Conservation (phyloP, 2,797 vertebrate species). For the Anniella stebbinsi region DNA sequence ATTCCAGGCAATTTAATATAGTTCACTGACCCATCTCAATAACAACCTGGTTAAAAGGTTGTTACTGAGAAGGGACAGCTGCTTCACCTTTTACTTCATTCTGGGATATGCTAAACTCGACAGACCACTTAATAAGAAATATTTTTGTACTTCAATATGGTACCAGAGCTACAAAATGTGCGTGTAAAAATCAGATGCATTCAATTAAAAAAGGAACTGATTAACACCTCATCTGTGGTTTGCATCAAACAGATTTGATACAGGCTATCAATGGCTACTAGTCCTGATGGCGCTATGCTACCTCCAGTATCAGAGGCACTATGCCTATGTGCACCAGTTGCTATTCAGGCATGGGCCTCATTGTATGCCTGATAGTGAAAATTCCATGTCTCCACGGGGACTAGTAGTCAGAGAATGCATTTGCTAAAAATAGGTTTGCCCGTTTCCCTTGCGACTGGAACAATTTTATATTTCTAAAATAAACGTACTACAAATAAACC, state of each 20-base stretch:
- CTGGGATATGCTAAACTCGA: background rate
- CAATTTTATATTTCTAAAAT: no score
- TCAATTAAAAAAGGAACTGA: background rate
- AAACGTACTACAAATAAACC: no score
- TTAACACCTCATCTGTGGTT: background rate
- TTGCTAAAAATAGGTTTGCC: no score
- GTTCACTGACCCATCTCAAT: slow-evolving; percentile 32
- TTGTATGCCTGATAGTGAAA: no score
- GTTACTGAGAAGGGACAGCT: background rate
- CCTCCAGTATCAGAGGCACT: no score
- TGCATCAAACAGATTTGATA: background rate
- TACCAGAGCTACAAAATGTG: background rate
- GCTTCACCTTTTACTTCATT: slow-evolving; percentile 21
- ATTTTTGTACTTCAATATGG: background rate
- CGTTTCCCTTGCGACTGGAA: no score
- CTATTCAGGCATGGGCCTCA: no score
- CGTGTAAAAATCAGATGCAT: background rate
- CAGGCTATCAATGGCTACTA: background rate
- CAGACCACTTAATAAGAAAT: slow-evolving; percentile 22
- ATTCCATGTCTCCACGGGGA: no score
- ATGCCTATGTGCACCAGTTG: no score
- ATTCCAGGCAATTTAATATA: slow-evolving; percentile 37
- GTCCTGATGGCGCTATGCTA: no score
- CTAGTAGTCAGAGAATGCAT: no score
- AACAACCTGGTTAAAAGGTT: slow-evolving; percentile 38